Evolutionary conservation across 92 coral and sea anemone species (phyloP), one percentile per base, ranked within the genome.

Genomic region (Montipora capitata): DNA sequence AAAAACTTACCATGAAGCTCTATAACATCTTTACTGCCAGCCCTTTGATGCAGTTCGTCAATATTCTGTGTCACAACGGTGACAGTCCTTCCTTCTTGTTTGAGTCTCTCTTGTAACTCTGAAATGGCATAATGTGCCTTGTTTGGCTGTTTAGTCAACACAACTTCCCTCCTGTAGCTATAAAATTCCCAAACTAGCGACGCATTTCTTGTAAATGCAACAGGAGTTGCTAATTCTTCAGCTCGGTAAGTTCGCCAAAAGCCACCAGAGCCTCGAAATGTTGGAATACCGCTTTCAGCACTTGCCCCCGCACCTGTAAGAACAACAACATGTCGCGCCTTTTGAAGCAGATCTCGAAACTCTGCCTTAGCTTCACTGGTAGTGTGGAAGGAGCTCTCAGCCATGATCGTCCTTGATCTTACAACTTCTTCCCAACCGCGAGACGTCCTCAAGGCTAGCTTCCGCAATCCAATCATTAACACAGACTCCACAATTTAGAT

Each of bases 141-240:
- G 87, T 96, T 98, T 51, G 99, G 99, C 63, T 92, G 83, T 92
- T 96, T 96, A 9, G 94, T 84, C 52, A 98, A 80, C 10, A 94
- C 99, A 61, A 98, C 94, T 74, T 98, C 98, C 38, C 99, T 89
- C 65, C 99, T 88, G 91, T 98, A 94, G 80, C 99, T 96, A 68
- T 98, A 98, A 81, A 98, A 98, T 91, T 98, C 99, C 99, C 99
- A 98, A 9, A 98, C 99, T n/a, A 98, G 90, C 35, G 99, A 98
- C 13, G 99, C 99, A 76, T 96, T 94, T 9, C 78, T 67, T 5
- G 43, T 5, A 81, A 98, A 98, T 7, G 99, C 96, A 14, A 77
- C 61, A 13, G 91, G 95, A 48, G 96, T 94, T 5, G 99, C 99
- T 11, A 98, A 87, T 10, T 96, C 95, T 27, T 93, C 92, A 7